Evolutionary conservation across 2,888 invertebrate genomes (phyloP).

Genomic region (Scaptomyza polygonia): DNA sequence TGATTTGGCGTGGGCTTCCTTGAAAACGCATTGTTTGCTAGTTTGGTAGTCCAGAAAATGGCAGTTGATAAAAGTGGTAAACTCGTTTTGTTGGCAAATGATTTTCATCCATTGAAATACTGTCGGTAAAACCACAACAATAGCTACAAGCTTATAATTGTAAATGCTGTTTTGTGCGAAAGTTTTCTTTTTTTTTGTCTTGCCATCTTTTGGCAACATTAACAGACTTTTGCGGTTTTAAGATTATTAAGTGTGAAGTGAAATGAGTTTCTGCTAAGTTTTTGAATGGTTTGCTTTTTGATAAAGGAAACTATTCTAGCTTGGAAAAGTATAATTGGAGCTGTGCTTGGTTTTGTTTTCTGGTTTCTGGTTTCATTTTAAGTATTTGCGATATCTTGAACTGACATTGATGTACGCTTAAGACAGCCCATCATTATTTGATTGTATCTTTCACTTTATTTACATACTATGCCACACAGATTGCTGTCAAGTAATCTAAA

Average conservation of each 20-base stretch:
- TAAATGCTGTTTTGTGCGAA: conserved; percentile 38
- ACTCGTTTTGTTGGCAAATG: conserved; percentile 48
- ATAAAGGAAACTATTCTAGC: not conserved
- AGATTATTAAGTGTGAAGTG: conserved; percentile 32
- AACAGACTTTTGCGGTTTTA: conserved; percentile 20
- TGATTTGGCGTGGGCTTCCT: conserved; percentile 58
- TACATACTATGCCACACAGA: conserved; percentile 7
- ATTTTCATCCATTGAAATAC: conserved; percentile 33
- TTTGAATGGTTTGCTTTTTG: not conserved
- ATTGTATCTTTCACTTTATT: conserved; percentile 19
- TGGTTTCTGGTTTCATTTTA: too few species aligned
- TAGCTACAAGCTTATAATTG: conserved; percentile 54
- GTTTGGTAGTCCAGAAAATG: conserved; percentile 16
- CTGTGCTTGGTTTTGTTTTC: too few species aligned
- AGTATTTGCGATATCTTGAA: too few species aligned
- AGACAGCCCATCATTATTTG: conserved; percentile 6
- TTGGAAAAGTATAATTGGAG: too few species aligned
- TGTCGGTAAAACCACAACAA: conserved; percentile 37
- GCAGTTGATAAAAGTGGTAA: conserved; percentile 46
- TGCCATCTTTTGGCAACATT: conserved; percentile 37
- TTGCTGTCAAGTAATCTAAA: conserved; percentile 10
- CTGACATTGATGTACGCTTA: too few species aligned
- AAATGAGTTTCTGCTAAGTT: not conserved
- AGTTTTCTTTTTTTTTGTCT: too few species aligned
- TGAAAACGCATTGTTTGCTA: conserved; percentile 40